Evolutionary conservation across 2,797 vertebrate genomes (phyloP), one percentile per base, ranked within the genome.

Genomic region (Leptoclinus maculatus): DNA sequence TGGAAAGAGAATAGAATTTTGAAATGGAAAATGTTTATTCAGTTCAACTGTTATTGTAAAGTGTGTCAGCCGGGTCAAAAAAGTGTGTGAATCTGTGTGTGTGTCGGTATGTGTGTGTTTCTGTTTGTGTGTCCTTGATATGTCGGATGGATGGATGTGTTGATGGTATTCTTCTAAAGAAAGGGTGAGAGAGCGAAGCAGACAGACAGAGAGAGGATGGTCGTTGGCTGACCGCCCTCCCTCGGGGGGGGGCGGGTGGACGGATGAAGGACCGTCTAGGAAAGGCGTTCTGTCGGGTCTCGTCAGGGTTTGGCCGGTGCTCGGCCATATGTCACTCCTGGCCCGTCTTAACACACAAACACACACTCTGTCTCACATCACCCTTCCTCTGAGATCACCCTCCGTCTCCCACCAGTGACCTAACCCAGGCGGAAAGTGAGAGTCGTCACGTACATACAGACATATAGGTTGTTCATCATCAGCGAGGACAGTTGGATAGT

Each of bases 291-390:
- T 83, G 84, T 92, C 90, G 84, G 57, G 8, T 90, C 85, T 83
- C 41, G 88, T 93, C 88, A 93, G 72, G 79, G 68, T 84, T 90
- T 93, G 91, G 89, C 87, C 75, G 32, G 74, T 43, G 72, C 87
- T 82, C 45, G 71, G 65, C 83, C 79, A 82, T 83, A 86, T 91
- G 91, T 92, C 93, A 94, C 88, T 82, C 16, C 76, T 77, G 84
- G 77, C 74, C 82, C 75, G 39, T 87, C 79, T 79, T 79, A 65
- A 85, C 78, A 66, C 73, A 71, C 71, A 81, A 82, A 83, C 82
- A 69, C 83, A 78, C 59, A 57, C 82, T 87, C 74, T 69, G 80
- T 88, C 89, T 90, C 88, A 71, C 79, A 79, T 84, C 83, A 86
- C 53, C 79, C 76, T 69, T 84, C 70, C 62, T 82, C 71, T 82